phyloP scores from a whole-genome alignment of 2,888 invertebrate species.

The Pristionchus maxplancki region DNA sequence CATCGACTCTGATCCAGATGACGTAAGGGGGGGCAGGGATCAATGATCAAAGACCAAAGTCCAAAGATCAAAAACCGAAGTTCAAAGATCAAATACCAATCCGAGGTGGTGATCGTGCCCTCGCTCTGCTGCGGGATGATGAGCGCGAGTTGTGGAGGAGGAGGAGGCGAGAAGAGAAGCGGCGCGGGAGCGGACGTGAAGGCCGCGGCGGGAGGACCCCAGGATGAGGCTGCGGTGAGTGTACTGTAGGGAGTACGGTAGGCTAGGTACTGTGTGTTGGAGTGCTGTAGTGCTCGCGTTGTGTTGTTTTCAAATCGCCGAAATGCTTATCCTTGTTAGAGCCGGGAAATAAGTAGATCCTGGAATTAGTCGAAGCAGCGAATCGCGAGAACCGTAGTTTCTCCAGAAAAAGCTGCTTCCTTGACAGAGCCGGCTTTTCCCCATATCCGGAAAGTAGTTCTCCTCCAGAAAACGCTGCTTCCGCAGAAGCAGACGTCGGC shows the following conservation, averaged over 20 bases:
- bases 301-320: too few species aligned
- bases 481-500: background rate
- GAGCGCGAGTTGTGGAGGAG: too few species aligned
- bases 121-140: constrained; percentile 4
- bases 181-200: background rate
- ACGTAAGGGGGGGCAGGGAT: background rate
- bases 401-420: background rate
- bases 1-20: background rate
- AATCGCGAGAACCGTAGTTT: background rate
- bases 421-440: background rate
- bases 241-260: background rate
- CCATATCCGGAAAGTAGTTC: background rate
- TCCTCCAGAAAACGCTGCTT: background rate
- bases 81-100: background rate
- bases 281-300: too few species aligned
- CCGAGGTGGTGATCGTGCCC: background rate
- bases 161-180: background rate
- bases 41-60: background rate
- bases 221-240: background rate
- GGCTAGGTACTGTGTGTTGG: too few species aligned
- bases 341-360: background rate
- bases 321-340: too few species aligned
- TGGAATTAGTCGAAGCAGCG: too few species aligned
- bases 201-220: background rate
- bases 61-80: background rate